A percentile compares a stretch with the other conserved stretches of the same genome.
phyloP scores from a whole-genome alignment of 2,797 vertebrate genomes.

The Neosilurus mollespiculum region DNA sequence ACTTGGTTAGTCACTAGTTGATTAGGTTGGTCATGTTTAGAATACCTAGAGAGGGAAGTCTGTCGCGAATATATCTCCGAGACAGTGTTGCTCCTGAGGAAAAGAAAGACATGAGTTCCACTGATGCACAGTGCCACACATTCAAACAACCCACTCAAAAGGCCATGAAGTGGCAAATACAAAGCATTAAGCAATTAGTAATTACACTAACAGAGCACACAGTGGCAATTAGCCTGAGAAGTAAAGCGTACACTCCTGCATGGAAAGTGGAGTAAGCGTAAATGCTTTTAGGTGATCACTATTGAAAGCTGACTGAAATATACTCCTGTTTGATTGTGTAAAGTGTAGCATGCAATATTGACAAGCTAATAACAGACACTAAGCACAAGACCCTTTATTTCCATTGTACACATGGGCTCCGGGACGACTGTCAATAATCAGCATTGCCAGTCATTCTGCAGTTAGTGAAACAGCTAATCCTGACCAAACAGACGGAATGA shows the following conservation, averaged over 20 bases:
- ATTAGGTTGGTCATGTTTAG: slow-evolving; percentile 54
- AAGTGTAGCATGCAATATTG: neutral
- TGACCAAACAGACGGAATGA: neutral
- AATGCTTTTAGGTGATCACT: neutral
- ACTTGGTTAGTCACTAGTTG: slow-evolving; percentile 46
- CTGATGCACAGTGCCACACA: slow-evolving; percentile 32
- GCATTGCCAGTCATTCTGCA: neutral
- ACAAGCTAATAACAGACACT: neutral
- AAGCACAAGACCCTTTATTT: neutral
- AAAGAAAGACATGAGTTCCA: slow-evolving; percentile 56
- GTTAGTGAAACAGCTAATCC: slow-evolving; percentile 18
- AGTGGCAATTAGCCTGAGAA: slow-evolving; percentile 5
- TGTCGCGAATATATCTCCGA: slow-evolving; percentile 70
- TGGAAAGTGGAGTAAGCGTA: neutral
- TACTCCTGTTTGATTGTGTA: slow-evolving; percentile 5
- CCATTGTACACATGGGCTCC: neutral
- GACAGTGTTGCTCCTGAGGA: slow-evolving; percentile 61
- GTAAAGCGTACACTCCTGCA: slow-evolving; percentile 5
- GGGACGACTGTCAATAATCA: neutral
- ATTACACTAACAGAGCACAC: slow-evolving; percentile 22
- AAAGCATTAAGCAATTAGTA: slow-evolving; percentile 2
- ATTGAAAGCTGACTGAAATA: neutral
- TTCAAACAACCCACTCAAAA: slow-evolving; percentile 6
- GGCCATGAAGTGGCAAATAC: slow-evolving; percentile 16
- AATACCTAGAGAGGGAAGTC: slow-evolving; percentile 72